These are phyloP conservation scores for Tetheella fluctuosa DNA, from an alignment of 2,888 invertebrate species.

Conservation along the genomic window DNA sequence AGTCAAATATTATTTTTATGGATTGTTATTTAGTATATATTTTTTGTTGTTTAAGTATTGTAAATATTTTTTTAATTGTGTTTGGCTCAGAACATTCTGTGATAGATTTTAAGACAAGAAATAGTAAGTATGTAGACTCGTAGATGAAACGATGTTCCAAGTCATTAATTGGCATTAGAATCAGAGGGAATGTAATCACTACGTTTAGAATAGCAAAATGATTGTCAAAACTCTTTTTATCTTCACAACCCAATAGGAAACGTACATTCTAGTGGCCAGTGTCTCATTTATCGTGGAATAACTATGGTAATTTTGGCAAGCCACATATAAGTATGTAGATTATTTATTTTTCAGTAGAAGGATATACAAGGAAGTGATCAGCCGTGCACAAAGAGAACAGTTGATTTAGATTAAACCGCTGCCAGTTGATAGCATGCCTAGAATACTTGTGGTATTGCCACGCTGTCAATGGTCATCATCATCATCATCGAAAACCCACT, in stretches of 20 bases:
- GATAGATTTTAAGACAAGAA: conserved; percentile 46
- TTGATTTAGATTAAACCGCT: too few relatives aligned
- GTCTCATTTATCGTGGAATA: too few relatives aligned
- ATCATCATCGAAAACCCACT: too few relatives aligned
- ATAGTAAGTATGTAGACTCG: background rate
- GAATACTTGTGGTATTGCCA: too few relatives aligned
- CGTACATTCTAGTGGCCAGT: background rate
- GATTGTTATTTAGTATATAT: conserved; percentile 10
- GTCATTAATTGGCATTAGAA: background rate
- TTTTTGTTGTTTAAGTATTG: conserved; percentile 17
- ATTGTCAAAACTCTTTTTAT: background rate
- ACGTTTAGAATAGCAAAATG: background rate
- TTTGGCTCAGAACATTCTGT: conserved; percentile 69
- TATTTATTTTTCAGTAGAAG: too few relatives aligned
- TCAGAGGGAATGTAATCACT: too few relatives aligned
- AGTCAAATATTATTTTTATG: background rate
- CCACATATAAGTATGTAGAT: too few relatives aligned
- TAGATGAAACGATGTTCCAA: background rate
- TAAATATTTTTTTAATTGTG: conserved; percentile 25
- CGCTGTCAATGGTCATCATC: too few relatives aligned
- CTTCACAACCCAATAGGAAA: background rate
- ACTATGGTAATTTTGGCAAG: too few relatives aligned
- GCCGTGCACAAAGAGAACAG: too few relatives aligned
- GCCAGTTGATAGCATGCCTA: too few relatives aligned
- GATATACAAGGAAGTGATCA: too few relatives aligned